Conservation (phyloP, 2,797 vertebrate genomes). For the Rhynchonycteris naso region DNA sequence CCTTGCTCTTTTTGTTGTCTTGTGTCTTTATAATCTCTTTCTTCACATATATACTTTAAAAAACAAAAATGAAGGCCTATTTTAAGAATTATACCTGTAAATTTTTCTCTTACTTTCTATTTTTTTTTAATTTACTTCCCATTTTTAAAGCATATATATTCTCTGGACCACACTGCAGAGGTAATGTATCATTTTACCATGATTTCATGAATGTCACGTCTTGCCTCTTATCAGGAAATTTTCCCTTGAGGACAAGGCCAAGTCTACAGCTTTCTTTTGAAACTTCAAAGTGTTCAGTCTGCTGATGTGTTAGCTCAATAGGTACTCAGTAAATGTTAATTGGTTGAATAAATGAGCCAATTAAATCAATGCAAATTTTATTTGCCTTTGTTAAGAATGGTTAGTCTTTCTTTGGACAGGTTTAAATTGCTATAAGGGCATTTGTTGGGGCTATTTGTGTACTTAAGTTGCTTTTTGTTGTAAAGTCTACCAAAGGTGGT, state of each 20-base stretch:
- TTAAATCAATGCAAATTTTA: conserved; percentile 73
- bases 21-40: background rate
- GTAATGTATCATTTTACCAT: background rate
- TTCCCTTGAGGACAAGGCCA: conserved; percentile 67
- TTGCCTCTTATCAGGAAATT: conserved; percentile 38
- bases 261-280: conserved; percentile 51
- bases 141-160: background rate
- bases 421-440: conserved; percentile 20
- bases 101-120: conserved; percentile 23
- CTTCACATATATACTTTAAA: background rate
- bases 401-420: conserved; percentile 6
- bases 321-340: conserved; percentile 47
- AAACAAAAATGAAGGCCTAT: background rate
- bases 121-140: background rate
- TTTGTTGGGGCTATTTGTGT: background rate
- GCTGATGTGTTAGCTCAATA: background rate
- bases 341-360: conserved; percentile 63
- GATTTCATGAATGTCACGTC: background rate
- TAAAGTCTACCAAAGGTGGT: background rate
- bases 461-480: conserved; percentile 22
- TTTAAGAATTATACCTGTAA: background rate
- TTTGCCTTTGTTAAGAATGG: conserved; percentile 81
- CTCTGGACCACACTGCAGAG: background rate
- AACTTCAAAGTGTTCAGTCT: conserved; percentile 34
- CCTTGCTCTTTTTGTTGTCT: background rate